Percentiles rank a stretch among this genome's conserved stretches.
These are phyloP conservation scores for Phyllostomus discolor DNA, from an alignment of 2,113 vertebrate genomes.

Conservation along the genomic window DNA sequence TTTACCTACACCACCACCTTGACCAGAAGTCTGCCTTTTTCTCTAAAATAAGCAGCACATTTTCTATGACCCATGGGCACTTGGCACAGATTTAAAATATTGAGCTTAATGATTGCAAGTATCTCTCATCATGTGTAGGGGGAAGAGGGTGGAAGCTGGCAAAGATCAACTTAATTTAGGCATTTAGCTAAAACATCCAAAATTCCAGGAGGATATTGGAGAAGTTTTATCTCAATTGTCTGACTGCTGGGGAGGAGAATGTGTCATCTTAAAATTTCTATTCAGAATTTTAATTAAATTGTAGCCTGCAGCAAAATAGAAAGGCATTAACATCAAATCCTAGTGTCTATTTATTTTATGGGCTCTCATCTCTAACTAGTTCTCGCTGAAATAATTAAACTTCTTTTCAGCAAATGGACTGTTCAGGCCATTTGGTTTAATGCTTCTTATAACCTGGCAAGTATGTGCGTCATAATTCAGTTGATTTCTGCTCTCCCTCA, in stretches of 20 bases:
- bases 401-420: conserved; percentile 59
- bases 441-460: conserved; percentile 60
- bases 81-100: conserved; percentile 36
- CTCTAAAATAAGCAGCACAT: conserved; percentile 15
- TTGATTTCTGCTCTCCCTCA: conserved; percentile 29
- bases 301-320: conserved; percentile 58
- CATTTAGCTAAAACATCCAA: conserved; percentile 17
- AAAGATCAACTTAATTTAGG: not conserved
- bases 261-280: conserved; percentile 22
- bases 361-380: conserved; percentile 38
- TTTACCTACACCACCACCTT: no score
- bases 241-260: conserved; percentile 36
- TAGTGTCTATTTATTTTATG: conserved; percentile 46
- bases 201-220: conserved; percentile 21
- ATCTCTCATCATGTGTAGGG: not conserved
- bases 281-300: conserved; percentile 72
- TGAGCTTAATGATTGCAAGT: conserved; percentile 9
- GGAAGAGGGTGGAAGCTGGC: not conserved
- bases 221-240: conserved; percentile 33
- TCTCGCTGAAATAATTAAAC: conserved; percentile 63
- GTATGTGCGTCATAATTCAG: conserved; percentile 27
- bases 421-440: conserved; percentile 58
- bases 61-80: not conserved
- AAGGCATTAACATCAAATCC: conserved; percentile 69
- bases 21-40: not conserved